phyloP scores from a whole-genome alignment of 30 jellyfish, hydroid and myxozoan species.

The Morbakka virulenta region DNA sequence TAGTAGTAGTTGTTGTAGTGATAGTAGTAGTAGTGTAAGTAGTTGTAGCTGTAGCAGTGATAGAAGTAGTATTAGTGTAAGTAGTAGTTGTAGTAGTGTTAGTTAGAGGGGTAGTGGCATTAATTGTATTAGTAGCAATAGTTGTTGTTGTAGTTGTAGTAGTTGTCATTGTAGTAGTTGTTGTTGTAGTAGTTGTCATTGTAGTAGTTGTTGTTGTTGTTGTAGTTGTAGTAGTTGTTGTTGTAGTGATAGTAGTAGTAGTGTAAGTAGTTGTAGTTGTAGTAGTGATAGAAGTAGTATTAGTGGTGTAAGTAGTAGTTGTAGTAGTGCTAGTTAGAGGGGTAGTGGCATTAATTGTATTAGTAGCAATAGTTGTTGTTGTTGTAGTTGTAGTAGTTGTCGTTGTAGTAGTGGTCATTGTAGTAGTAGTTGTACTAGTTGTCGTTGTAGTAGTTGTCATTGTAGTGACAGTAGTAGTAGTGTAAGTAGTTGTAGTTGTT shows the following conservation, averaged over 20 bases:
- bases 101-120: not conserved
- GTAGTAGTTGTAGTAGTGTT: too few species aligned
- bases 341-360: too few species aligned
- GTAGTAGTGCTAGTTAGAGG: not conserved
- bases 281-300: too few species aligned
- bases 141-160: not conserved
- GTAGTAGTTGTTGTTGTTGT: not conserved
- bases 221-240: not conserved
- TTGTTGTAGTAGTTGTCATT: not conserved
- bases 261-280: too few species aligned
- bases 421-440: not conserved
- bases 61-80: too few species aligned
- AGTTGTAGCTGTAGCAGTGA: too few species aligned
- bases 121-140: not conserved
- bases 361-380: too few species aligned
- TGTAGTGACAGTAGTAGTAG: not conserved
- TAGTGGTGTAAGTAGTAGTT: too few species aligned
- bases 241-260: too few species aligned
- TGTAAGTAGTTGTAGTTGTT: too few species aligned
- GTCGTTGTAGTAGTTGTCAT: not conserved
- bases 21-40: too few species aligned
- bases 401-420: not conserved
- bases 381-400: not conserved
- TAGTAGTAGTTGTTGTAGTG: too few species aligned
- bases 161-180: not conserved